Conservation (phyloP, 2,888 invertebrate species). For the Troides oblongomaculatus region DNA sequence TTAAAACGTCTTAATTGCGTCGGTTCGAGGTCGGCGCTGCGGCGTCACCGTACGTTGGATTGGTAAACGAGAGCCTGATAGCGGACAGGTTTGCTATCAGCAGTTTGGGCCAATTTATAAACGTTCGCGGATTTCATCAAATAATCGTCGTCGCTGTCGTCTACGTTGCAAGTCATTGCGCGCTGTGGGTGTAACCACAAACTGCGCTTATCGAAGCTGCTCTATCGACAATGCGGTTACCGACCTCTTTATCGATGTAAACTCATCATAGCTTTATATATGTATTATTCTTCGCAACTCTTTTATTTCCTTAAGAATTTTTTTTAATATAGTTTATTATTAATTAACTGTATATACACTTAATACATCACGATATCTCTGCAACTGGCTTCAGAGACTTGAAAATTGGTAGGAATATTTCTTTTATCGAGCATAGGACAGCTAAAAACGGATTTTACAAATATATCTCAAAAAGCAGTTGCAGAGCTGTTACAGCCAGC, state of each 20-base stretch:
- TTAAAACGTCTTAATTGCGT: constrained; percentile 74
- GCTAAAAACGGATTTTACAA: too few species aligned
- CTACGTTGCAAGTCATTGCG: not conserved
- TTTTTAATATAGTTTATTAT: too few species aligned
- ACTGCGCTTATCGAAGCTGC: constrained; percentile 52
- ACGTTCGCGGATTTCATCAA: constrained; percentile 20
- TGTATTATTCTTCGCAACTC: not conserved
- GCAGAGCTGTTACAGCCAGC: too few species aligned
- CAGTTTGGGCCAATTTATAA: constrained; percentile 29
- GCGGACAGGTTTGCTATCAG: constrained; percentile 51
- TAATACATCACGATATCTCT: too few species aligned
- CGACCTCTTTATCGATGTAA: constrained; percentile 57
- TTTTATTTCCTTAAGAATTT: too few species aligned
- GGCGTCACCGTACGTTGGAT: constrained; percentile 45
- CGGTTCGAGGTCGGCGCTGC: constrained; percentile 58
- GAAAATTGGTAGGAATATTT: too few species aligned
- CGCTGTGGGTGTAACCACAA: constrained; percentile 34
- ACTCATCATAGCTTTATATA: constrained; percentile 46
- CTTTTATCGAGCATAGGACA: too few species aligned
- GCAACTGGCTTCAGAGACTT: too few species aligned
- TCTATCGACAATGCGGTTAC: constrained; percentile 61
- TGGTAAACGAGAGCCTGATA: constrained; percentile 58
- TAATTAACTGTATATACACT: too few species aligned
- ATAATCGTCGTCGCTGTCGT: constrained; percentile 9
- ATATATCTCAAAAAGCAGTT: too few species aligned